Conservation (phyloP, 2,113 vertebrate genomes). For the Oncorhynchus keta region DNA sequence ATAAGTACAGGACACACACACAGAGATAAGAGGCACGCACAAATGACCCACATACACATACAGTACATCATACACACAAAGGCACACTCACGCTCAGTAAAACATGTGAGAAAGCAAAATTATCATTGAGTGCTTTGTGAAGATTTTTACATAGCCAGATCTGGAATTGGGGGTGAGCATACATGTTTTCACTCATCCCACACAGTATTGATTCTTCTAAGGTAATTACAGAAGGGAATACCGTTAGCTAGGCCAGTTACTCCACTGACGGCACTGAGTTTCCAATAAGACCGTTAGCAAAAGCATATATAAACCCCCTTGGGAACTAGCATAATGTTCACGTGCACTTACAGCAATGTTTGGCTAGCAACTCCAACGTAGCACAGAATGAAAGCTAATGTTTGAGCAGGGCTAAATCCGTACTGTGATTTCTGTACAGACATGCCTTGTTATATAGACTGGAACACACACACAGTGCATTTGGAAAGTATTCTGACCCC, state of each 20-base stretch:
- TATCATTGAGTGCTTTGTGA: background rate
- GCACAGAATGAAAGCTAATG: background rate
- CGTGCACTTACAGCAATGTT: background rate
- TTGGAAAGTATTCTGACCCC: no score
- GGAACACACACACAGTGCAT: background rate
- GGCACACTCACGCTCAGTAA: background rate
- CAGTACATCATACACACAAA: background rate
- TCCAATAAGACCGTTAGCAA: background rate
- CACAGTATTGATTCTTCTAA: background rate
- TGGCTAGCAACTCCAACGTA: background rate
- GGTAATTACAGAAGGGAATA: background rate
- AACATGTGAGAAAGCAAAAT: background rate
- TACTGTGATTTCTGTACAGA: no score
- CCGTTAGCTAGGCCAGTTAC: background rate
- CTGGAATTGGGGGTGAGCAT: background rate
- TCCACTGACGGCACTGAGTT: background rate
- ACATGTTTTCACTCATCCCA: background rate
- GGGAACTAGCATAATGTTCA: background rate
- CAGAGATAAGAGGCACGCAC: conserved; percentile 1
- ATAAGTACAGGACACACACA: background rate
- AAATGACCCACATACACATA: background rate
- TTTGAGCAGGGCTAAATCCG: background rate
- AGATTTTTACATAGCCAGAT: background rate
- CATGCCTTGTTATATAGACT: no score
- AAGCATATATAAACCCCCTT: background rate